Evolutionary conservation across 1,140 invertebrate genomes (phyloP), one percentile per base, ranked within the genome.

Genomic region (Leptopilina clavipes): DNA sequence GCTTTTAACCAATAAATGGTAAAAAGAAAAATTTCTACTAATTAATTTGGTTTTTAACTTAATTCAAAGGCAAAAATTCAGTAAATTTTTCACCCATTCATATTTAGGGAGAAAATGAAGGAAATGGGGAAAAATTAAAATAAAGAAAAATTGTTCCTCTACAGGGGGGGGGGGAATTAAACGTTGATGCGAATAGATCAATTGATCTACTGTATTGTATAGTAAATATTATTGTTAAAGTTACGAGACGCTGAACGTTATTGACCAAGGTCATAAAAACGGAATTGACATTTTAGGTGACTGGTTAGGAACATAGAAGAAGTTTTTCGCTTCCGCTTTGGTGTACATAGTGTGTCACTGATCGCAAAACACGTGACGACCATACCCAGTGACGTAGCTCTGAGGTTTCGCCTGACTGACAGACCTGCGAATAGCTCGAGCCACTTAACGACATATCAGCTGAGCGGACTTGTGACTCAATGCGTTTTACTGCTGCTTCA

Each of bases 401-500:
- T 54, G 70, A 71, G 70, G 71, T 76, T 80, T 79, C 75, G 52
- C 73, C 52, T 74, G 81, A 82, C 79, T 81, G 84, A 85, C 82
- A 82, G 79, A 83, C 79, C 80, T 75, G 81, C 79, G 81, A 84
- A 85, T 72, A 75, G 79, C 37, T 9, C 80, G 82, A 81, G 85
- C 82, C 84, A 87, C 84, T 88, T 87, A 86, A 86, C 86, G 84
- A 87, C 85, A 85, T 40, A 40, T 88, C 84, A 86, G 85, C 84
- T 85, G 82, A 89, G 85, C 87, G 89, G 89, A 89, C 88, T 90
- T 89, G 89, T 86, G 89, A 88, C 87, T 91, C 88, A 85, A 91
- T 91, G 89, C 89, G 87, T 91, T 91, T 91, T 91, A 91, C 86
- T 88, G 86, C 89, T 89, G 85, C 89, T 90, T 90, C 89, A 90